Evolutionary conservation across 2,797 vertebrate species (phyloP).

Genomic region (Sandelia bainsii): DNA sequence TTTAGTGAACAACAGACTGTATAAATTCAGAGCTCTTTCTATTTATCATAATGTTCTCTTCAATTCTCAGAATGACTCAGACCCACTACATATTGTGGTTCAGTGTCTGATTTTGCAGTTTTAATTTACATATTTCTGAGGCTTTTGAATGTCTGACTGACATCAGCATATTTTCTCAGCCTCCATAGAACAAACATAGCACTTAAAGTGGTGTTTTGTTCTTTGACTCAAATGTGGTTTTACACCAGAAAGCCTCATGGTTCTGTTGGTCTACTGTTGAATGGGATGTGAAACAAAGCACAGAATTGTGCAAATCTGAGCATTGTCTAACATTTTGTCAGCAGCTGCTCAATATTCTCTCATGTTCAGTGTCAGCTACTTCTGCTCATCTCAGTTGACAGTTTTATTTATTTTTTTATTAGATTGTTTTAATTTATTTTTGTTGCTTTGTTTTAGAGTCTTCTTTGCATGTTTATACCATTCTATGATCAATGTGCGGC

Average conservation of each 20-base stretch:
- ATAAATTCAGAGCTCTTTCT: neutral
- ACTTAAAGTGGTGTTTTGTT: conserved; percentile 2
- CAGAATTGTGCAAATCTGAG: conserved; percentile 7
- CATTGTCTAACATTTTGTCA: neutral
- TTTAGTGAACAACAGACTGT: neutral
- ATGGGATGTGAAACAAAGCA: conserved; percentile 13
- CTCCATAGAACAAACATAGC: conserved; percentile 14
- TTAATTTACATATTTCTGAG: conserved; percentile 26
- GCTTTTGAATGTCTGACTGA: conserved; percentile 9
- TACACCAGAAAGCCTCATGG: conserved; percentile 8
- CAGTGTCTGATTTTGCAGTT: conserved; percentile 1
- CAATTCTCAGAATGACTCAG: conserved; percentile 4
- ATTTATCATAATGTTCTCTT: conserved; percentile 17
- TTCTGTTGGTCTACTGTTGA: conserved; percentile 3
- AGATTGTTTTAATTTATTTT: too few species aligned
- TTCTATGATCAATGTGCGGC: too few species aligned
- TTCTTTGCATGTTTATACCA: too few species aligned
- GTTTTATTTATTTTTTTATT: too few species aligned
- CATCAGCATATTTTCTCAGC: conserved; percentile 33
- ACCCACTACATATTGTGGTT: neutral
- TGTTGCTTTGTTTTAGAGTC: too few species aligned
- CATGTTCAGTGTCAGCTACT: neutral
- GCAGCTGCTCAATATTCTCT: neutral
- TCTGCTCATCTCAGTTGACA: too few species aligned
- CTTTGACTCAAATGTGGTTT: neutral